These are phyloP conservation scores for Typhlichthys subterraneus DNA, from an alignment of 2,797 vertebrate species.

Conservation along the genomic window DNA sequence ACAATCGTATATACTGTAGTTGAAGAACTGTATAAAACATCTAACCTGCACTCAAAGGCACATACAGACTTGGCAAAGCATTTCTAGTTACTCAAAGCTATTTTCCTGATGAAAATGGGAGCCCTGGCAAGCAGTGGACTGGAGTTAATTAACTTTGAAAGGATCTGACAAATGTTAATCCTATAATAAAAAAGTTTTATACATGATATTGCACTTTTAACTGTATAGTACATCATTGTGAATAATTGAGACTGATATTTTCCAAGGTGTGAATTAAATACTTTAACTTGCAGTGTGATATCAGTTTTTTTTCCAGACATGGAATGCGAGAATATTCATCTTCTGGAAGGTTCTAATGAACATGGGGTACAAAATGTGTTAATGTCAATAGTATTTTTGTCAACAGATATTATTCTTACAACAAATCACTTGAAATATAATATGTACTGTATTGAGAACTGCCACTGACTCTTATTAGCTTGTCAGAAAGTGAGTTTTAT, in stretches of 20 bases:
- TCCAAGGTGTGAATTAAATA: slow-evolving; percentile 54
- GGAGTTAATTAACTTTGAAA: slow-evolving; percentile 57
- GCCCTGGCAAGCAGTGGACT: slow-evolving; percentile 45
- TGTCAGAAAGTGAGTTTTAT: slow-evolving; percentile 89
- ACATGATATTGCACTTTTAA: slow-evolving; percentile 85
- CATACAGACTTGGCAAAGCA: slow-evolving; percentile 32
- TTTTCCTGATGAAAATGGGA: slow-evolving; percentile 43
- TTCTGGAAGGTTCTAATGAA: slow-evolving; percentile 43
- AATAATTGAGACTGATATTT: slow-evolving; percentile 72
- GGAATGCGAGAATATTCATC: slow-evolving; percentile 52
- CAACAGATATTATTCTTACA: slow-evolving; percentile 81
- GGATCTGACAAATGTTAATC: slow-evolving; percentile 69
- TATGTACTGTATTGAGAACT: slow-evolving; percentile 83
- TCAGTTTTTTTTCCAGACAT: slow-evolving; percentile 55
- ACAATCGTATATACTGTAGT: slow-evolving; percentile 31
- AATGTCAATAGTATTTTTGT: slow-evolving; percentile 79
- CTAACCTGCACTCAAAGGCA: slow-evolving; percentile 47
- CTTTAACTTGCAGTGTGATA: slow-evolving; percentile 67
- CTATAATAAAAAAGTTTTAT: slow-evolving; percentile 78
- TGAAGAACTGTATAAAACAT: slow-evolving; percentile 45
- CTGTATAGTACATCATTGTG: slow-evolving; percentile 78
- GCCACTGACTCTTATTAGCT: slow-evolving; percentile 86
- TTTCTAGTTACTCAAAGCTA: slow-evolving; percentile 48
- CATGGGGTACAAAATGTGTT: slow-evolving; percentile 67
- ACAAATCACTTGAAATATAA: slow-evolving; percentile 78